Conservation (phyloP, 2,797 vertebrate genomes). For the Danio choprae region DNA sequence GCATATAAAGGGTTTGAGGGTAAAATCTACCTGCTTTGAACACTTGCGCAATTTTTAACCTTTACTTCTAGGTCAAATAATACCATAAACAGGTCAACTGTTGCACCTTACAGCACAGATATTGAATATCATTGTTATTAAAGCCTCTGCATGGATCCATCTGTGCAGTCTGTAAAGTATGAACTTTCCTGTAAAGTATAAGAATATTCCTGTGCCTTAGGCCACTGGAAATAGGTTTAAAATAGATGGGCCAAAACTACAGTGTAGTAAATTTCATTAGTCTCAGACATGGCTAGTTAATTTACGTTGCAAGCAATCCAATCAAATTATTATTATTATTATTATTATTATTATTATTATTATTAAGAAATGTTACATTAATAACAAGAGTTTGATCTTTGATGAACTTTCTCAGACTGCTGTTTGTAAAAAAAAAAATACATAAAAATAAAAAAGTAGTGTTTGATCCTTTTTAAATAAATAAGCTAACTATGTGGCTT, state of each 20-base stretch:
- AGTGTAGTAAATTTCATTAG: constrained; percentile 74
- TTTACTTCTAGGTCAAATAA: constrained; percentile 62
- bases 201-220: constrained; percentile 85
- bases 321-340: constrained; percentile 10
- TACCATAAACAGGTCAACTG: constrained; percentile 68
- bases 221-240: constrained; percentile 81
- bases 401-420: constrained; percentile 81
- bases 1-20: constrained; percentile 66
- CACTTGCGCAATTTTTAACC: constrained; percentile 62
- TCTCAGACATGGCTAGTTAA: constrained; percentile 69
- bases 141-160: constrained; percentile 69
- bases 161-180: constrained; percentile 74
- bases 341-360: no score
- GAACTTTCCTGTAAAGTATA: constrained; percentile 76
- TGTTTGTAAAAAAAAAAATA: constrained; percentile 69
- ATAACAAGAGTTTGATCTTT: constrained; percentile 67
- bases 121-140: constrained; percentile 65
- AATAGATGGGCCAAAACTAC: constrained; percentile 79
- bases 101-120: constrained; percentile 70
- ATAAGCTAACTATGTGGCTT: constrained; percentile 77
- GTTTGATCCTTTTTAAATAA: constrained; percentile 74
- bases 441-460: constrained; percentile 52
- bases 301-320: constrained; percentile 72
- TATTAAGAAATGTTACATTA: constrained; percentile 14
- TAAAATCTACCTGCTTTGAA: constrained; percentile 60